These are phyloP conservation scores for Neomorphus geoffroyi DNA, from an alignment of 2,797 vertebrate genomes.

Conservation along the genomic window DNA sequence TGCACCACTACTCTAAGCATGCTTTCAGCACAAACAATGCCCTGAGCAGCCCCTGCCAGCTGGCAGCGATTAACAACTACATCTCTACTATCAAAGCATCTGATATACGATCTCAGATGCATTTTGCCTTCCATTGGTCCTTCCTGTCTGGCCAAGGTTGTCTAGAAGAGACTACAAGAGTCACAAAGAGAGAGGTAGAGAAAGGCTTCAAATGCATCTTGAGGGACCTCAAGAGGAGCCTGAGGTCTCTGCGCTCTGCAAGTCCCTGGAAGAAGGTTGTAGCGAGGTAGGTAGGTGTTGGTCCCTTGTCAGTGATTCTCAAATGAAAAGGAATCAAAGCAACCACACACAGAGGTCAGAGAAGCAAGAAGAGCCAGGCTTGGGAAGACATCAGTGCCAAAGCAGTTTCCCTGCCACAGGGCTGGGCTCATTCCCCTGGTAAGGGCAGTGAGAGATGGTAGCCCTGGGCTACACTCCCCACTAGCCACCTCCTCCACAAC, in stretches of 20 bases:
- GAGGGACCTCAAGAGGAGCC: neutral
- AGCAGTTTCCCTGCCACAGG: neutral
- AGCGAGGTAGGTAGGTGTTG: too few species aligned
- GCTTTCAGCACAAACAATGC: neutral
- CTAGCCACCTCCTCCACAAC: neutral
- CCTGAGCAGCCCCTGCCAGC: neutral
- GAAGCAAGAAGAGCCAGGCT: neutral
- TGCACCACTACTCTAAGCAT: rapidly evolving
- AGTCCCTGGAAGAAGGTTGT: too few species aligned
- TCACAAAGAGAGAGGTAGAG: neutral
- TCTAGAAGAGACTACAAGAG: neutral
- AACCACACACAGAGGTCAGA: neutral
- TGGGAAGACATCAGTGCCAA: neutral
- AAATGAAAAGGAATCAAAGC: neutral
- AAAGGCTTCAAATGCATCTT: neutral
- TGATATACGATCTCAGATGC: neutral
- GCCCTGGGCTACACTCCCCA: neutral
- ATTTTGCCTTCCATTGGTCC: neutral
- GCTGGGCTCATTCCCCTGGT: neutral
- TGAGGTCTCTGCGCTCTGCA: too few species aligned
- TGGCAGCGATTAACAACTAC: neutral
- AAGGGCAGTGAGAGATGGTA: neutral
- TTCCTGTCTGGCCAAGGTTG: neutral
- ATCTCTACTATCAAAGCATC: neutral
- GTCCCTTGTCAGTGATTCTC: neutral